phyloP scores from a whole-genome alignment of 1,140 invertebrate genomes.

The Andricus grossulariae region DNA sequence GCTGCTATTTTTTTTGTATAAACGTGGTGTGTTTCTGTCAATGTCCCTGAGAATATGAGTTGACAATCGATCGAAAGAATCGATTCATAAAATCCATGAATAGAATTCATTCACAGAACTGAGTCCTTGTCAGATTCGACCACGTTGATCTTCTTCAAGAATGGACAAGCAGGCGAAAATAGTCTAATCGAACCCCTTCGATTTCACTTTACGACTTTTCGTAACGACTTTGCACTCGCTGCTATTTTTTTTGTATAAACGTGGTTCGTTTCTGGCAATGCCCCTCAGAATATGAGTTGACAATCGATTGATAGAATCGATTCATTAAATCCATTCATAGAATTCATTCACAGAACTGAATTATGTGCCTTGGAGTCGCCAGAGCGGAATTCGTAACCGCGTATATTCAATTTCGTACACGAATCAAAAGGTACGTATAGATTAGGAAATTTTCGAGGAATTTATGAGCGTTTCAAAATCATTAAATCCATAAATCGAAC shows the following conservation, averaged over 20 bases:
- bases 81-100: not conserved
- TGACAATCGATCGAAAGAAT: not conserved
- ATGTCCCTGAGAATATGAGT: not conserved
- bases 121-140: not conserved
- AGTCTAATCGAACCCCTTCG: no score
- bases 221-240: no score
- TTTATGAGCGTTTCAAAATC: not conserved
- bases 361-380: constrained; percentile 10
- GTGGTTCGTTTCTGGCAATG: not conserved
- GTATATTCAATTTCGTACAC: not conserved
- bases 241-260: no score
- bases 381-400: not conserved
- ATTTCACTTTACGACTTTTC: no score
- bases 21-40: not conserved
- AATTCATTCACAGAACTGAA: not conserved
- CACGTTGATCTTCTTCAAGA: not conserved
- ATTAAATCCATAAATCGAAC: not conserved
- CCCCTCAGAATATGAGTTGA: not conserved
- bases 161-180: not conserved
- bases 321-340: not conserved
- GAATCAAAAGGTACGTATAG: constrained; percentile 21
- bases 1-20: no score
- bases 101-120: not conserved
- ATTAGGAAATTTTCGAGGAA: constrained; percentile 19
- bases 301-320: not conserved